These are phyloP conservation scores for Mythimna pallens DNA, from an alignment of 2,888 invertebrate genomes.

Conservation along the genomic window DNA sequence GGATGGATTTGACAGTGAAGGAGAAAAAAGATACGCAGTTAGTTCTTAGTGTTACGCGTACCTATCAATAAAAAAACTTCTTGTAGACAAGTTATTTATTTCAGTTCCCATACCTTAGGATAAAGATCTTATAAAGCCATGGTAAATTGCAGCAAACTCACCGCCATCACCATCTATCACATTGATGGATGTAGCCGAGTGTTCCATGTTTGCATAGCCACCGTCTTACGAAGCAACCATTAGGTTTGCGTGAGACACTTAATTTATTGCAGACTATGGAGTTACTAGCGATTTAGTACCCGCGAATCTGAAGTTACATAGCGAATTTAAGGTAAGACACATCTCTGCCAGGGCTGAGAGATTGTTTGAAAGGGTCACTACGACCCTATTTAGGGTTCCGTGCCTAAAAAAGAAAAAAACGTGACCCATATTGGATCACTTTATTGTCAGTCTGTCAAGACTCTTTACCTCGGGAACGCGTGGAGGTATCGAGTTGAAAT, in stretches of 20 bases:
- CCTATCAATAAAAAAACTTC: background rate
- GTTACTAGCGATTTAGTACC: background rate
- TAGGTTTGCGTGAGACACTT: slow-evolving; percentile 20
- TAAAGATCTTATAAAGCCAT: slow-evolving; percentile 19
- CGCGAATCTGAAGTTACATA: background rate
- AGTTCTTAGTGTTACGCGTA: too few relatives aligned
- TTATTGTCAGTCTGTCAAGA: too few relatives aligned
- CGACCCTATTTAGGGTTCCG: too few relatives aligned
- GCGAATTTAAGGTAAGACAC: too few relatives aligned
- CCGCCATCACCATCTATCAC: slow-evolving; percentile 19
- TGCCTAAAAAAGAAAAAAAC: too few relatives aligned
- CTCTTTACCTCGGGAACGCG: too few relatives aligned
- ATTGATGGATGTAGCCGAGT: slow-evolving; percentile 25
- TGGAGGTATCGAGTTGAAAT: too few relatives aligned
- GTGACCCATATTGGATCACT: too few relatives aligned
- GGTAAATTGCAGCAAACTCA: slow-evolving; percentile 15
- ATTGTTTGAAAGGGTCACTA: too few relatives aligned
- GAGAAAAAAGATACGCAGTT: background rate
- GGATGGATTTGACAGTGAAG: too few relatives aligned
- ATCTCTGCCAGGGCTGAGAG: too few relatives aligned
- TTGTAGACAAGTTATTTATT: background rate
- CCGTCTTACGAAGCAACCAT: slow-evolving; percentile 12
- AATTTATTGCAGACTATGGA: slow-evolving; percentile 15
- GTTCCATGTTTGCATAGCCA: slow-evolving; percentile 5
- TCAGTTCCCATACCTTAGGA: background rate